These are phyloP conservation scores for Rhaphigaster nebulosa DNA, from an alignment of 2,888 invertebrate species.

Conservation along the genomic window DNA sequence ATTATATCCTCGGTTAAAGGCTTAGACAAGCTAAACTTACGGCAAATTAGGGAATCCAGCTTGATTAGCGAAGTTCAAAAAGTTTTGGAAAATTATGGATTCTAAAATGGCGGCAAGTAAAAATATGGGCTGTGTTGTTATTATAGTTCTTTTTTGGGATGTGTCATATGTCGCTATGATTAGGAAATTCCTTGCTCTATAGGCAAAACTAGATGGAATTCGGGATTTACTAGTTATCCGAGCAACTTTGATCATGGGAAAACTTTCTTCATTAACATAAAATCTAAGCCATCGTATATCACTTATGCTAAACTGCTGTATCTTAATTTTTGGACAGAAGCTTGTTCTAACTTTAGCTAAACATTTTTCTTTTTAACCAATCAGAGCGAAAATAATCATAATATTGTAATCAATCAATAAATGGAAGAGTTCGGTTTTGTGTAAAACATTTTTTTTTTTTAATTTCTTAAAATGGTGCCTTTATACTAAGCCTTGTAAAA, in stretches of 20 bases:
- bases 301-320: neutral
- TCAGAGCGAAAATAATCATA: no score
- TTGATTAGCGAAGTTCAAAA: neutral
- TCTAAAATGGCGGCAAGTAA: neutral
- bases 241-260: neutral
- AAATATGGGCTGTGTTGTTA: neutral
- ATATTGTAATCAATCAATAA: no score
- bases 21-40: no score
- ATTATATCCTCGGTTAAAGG: no score
- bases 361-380: neutral
- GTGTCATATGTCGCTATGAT: no score
- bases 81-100: neutral
- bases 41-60: no score
- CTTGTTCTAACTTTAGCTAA: neutral
- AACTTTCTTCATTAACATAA: slow-evolving; percentile 38
- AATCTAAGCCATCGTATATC: slow-evolving; percentile 6
- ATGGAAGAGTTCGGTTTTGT: no score
- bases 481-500: no score
- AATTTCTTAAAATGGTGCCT: no score
- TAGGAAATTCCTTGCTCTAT: neutral
- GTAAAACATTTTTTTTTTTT: no score
- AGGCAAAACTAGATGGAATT: neutral
- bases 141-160: no score
- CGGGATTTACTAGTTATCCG: slow-evolving; percentile 1
- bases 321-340: neutral